Conservation (phyloP, 2,888 invertebrate genomes). For the Eulithis testata region DNA sequence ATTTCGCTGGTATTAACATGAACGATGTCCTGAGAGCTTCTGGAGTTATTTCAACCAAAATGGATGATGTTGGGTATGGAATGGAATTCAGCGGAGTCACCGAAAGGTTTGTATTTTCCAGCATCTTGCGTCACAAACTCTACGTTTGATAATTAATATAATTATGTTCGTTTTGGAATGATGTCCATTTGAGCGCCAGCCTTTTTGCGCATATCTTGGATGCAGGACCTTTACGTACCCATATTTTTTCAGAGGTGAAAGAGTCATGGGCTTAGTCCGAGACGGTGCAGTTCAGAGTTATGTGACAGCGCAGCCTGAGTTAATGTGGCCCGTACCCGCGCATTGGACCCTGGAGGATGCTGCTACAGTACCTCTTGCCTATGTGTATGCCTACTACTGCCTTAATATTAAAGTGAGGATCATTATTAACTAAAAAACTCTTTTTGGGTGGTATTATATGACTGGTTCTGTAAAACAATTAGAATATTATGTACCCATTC, state of each 20-base stretch:
- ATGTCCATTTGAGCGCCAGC: too few species aligned
- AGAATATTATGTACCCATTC: too few species aligned
- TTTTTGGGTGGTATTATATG: too few species aligned
- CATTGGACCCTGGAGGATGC: constrained; percentile 89
- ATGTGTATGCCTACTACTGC: constrained; percentile 80
- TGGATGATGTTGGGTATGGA: constrained; percentile 46
- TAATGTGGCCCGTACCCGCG: constrained; percentile 88
- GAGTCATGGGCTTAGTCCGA: constrained; percentile 86
- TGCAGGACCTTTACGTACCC: too few species aligned
- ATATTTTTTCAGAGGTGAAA: constrained; percentile 70
- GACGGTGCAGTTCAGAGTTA: constrained; percentile 80
- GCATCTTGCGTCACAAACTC: too few species aligned
- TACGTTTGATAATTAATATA: too few species aligned
- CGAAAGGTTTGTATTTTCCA: constrained; percentile 41
- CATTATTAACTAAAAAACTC: too few species aligned
- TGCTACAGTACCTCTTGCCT: constrained; percentile 90
- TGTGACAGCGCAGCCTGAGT: constrained; percentile 77
- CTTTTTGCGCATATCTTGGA: neutral
- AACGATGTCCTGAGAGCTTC: constrained; percentile 52
- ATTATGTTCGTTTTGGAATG: too few species aligned
- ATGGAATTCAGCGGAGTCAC: constrained; percentile 71
- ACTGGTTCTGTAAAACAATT: too few species aligned
- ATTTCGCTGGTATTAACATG: constrained; percentile 52
- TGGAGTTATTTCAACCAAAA: constrained; percentile 43
- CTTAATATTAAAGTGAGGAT: constrained; percentile 37